Evolutionary conservation across 2,888 invertebrate species (phyloP), one percentile per base, ranked within the genome.

Genomic region (Embidobia sp.): DNA sequence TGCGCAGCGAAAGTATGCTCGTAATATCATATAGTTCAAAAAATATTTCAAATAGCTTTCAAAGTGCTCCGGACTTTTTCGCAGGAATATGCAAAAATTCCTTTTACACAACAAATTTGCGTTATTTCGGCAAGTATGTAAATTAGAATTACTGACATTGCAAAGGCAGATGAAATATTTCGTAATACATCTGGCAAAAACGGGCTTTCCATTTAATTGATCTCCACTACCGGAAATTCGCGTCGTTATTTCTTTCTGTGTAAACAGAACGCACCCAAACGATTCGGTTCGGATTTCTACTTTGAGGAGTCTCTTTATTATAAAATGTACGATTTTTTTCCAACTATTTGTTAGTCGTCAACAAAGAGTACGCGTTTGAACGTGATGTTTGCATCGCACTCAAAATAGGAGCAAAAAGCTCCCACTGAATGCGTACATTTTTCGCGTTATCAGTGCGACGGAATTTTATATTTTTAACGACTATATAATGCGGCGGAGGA

Each of bases 71-170:
- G 6, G 22, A 22, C 3, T 4, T 6, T 22, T 22, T 22, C 6
- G 22, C 3, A 22, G 3, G 22, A 22, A 22, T 22, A 22, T 22
- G 3, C 22, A 22, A 6, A 6, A 22, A 22, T 22, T 22, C 22
- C 3, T 6, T 22, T 4, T 4, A 22, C 22, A 6, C 22, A 6
- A 22, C 7, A 40, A 15, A 40, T 8, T 40, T 40, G n/a, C n/a
- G n/a, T n/a, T n/a, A n/a, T 40, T 42, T 22, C 22, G 19, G 10
- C 19, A 42, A 42, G 22, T 42, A 22, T 42, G 42, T 22, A 42
- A 42, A 42, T 42, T 42, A 42, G 19, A 42, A 11, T 42, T n/a
- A 4, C 42, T 4, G 2, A 19, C 19, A 42, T 42, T 22, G 22
- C 42, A 11, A 10, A 22, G 42, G 15, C 10, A 22, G 10, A 10